Conservation (phyloP, 2,888 invertebrate genomes). For the Eutolmus rufibarbis region DNA sequence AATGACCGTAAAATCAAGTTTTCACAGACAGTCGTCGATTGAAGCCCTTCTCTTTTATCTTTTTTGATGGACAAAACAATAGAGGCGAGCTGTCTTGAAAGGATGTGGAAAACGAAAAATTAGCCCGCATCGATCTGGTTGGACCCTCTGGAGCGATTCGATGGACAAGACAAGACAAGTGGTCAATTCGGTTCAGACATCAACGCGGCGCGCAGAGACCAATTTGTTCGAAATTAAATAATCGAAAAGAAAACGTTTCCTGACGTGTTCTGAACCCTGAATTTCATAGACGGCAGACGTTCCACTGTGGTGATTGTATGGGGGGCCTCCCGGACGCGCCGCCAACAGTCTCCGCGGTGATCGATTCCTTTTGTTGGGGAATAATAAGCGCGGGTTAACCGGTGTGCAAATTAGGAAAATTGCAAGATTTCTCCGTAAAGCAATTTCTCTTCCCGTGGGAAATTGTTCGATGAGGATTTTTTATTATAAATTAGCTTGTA, state of each 20-base stretch:
- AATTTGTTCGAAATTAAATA: constrained; percentile 30
- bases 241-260: constrained; percentile 32
- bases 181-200: constrained; percentile 1
- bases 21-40: not conserved
- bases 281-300: not conserved
- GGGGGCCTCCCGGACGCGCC: too few species aligned
- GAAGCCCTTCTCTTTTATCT: not conserved
- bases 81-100: not conserved
- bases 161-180: not conserved
- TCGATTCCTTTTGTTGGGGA: not conserved
- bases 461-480: not conserved
- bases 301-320: not conserved
- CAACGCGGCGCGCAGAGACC: not conserved
- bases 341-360: not conserved
- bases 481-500: not conserved
- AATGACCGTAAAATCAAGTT: not conserved
- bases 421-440: not conserved
- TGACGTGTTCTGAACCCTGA: constrained; percentile 22
- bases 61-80: constrained; percentile 27
- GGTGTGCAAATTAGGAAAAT: constrained; percentile 17
- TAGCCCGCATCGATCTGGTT: not conserved
- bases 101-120: constrained; percentile 16
- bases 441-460: constrained; percentile 16
- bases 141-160: not conserved
- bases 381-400: not conserved